phyloP scores from a whole-genome alignment of 2,888 invertebrate species.

The Ennomos fuscantarius region DNA sequence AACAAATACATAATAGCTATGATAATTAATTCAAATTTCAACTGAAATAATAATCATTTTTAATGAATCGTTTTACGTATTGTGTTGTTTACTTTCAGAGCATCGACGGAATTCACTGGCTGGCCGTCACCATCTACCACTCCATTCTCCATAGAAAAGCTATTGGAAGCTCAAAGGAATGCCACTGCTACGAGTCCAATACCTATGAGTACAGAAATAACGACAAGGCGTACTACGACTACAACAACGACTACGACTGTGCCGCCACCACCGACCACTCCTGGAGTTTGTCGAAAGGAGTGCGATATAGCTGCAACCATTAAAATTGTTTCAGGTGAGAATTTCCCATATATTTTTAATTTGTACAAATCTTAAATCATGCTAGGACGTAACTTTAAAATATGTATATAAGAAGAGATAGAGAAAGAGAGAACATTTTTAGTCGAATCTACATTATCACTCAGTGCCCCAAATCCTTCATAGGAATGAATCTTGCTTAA shows the following conservation, averaged over 20 bases:
- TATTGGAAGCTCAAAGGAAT: constrained; percentile 87
- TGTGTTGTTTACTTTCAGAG: constrained; percentile 75
- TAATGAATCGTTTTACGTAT: neutral
- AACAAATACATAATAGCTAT: too few species aligned
- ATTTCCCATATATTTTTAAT: neutral
- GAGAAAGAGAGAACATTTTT: too few species aligned
- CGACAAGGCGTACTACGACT: constrained; percentile 81
- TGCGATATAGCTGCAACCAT: constrained; percentile 95
- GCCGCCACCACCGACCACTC: constrained; percentile 91
- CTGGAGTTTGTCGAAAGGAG: constrained; percentile 90
- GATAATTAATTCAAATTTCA: neutral
- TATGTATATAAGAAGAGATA: too few species aligned
- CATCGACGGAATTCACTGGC: constrained; percentile 95
- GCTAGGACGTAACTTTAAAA: too few species aligned
- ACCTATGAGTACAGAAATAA: constrained; percentile 73
- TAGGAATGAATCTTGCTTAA: too few species aligned
- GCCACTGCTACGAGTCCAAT: constrained; percentile 86
- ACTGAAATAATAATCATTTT: neutral
- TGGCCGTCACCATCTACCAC: constrained; percentile 96
- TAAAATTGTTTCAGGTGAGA: constrained; percentile 89
- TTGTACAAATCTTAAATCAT: neutral
- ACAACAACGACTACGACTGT: constrained; percentile 88
- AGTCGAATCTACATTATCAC: too few species aligned
- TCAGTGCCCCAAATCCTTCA: too few species aligned
- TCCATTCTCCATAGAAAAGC: constrained; percentile 93